phyloP scores from a whole-genome alignment of 2,113 vertebrate species.

The Donacobius atricapilla region DNA sequence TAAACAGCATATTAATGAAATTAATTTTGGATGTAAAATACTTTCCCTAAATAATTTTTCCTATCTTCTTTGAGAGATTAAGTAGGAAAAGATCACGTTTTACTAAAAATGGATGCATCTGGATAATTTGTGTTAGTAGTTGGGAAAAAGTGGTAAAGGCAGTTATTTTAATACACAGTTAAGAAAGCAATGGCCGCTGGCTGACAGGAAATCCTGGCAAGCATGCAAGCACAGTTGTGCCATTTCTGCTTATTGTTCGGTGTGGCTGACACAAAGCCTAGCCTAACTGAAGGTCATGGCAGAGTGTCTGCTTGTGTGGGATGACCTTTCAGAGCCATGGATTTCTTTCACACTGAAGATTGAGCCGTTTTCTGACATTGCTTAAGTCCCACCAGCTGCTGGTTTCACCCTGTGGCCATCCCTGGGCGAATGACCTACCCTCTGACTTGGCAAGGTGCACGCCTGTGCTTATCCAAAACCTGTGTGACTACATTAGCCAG shows the following conservation, averaged over 20 bases:
- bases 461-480: not conserved
- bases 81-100: not conserved
- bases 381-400: not conserved
- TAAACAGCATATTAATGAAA: not conserved
- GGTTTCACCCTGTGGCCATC: not conserved
- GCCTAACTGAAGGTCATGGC: not conserved
- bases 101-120: not conserved
- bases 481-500: not conserved
- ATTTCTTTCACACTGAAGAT: not conserved
- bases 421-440: not conserved
- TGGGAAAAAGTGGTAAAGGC: not conserved
- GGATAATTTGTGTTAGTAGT: not conserved
- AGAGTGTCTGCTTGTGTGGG: not conserved
- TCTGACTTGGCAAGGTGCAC: not conserved
- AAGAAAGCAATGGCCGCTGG: not conserved
- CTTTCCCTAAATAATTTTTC: not conserved
- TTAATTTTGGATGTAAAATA: not conserved
- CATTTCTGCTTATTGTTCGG: not conserved
- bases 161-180: not conserved
- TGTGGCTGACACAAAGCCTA: fast-evolving
- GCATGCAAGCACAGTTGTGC: not conserved
- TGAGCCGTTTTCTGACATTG: fast-evolving
- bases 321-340: not conserved
- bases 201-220: not conserved
- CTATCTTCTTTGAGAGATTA: not conserved